A percentile compares a stretch with the other conserved stretches of the same genome.
phyloP scores from a whole-genome alignment of 2,888 invertebrate genomes.

The Adelognathus sp. region DNA sequence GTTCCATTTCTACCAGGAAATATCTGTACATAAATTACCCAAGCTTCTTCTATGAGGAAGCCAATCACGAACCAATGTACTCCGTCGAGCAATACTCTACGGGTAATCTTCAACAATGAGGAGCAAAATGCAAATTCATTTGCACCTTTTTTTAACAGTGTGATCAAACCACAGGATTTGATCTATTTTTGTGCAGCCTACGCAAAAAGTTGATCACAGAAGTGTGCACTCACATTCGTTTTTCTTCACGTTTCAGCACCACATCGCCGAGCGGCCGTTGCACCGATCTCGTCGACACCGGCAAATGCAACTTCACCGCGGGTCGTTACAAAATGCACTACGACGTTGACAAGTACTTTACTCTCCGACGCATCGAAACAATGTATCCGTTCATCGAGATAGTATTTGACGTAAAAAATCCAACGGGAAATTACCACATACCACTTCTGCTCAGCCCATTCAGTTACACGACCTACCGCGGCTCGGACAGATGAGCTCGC shows the following conservation, averaged over 20 bases:
- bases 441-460: slow-evolving; percentile 89
- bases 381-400: slow-evolving; percentile 91
- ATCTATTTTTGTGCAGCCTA: too few relatives aligned
- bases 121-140: too few relatives aligned
- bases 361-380: slow-evolving; percentile 83
- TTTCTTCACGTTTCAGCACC: slow-evolving; percentile 71
- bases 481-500: slow-evolving; percentile 81
- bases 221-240: not conserved
- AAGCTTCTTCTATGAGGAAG: too few relatives aligned
- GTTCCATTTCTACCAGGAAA: too few relatives aligned
- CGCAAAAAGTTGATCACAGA: not conserved
- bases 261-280: slow-evolving; percentile 88
- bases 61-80: too few relatives aligned
- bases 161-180: too few relatives aligned
- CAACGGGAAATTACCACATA: slow-evolving; percentile 88
- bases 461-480: slow-evolving; percentile 90
- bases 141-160: too few relatives aligned
- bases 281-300: slow-evolving; percentile 84
- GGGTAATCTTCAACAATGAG: too few relatives aligned
- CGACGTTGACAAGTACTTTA: slow-evolving; percentile 88
- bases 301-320: slow-evolving; percentile 83
- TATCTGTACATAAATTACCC: too few relatives aligned
- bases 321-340: slow-evolving; percentile 90
- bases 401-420: slow-evolving; percentile 86
- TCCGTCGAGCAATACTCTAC: too few relatives aligned